These are phyloP conservation scores for Barbus barbus DNA, from an alignment of 2,113 vertebrate species.

Conservation along the genomic window DNA sequence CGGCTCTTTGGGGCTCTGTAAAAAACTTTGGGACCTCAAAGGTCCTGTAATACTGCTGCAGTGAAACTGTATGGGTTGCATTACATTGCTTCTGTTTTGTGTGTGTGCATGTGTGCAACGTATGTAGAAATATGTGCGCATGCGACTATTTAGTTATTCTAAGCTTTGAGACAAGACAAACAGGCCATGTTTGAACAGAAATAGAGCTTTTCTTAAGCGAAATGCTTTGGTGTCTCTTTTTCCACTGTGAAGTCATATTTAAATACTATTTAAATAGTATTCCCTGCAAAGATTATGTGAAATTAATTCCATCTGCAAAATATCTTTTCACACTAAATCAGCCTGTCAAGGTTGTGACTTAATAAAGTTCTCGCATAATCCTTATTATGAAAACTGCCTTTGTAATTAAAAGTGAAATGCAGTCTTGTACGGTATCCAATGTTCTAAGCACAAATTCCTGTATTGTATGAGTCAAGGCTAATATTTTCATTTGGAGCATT, in stretches of 20 bases:
- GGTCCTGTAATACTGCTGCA: conserved; percentile 1
- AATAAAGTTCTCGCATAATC: conserved; percentile 46
- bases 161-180: conserved; percentile 62
- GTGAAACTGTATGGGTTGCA: neutral
- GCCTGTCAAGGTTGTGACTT: conserved; percentile 53
- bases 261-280: no score
- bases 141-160: neutral
- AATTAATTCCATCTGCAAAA: conserved; percentile 64
- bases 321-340: conserved; percentile 52
- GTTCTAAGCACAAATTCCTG: conserved; percentile 16
- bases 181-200: conserved; percentile 59
- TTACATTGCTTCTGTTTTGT: neutral
- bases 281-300: conserved; percentile 54
- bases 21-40: conserved; percentile 22
- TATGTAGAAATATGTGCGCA: neutral
- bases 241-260: conserved; percentile 51
- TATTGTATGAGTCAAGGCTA: conserved; percentile 20
- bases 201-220: conserved; percentile 57
- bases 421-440: conserved; percentile 20
- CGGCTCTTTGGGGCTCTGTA: conserved; percentile 43
- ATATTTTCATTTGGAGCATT: conserved; percentile 55
- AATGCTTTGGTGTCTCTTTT: conserved; percentile 58
- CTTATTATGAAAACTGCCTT: conserved; percentile 46
- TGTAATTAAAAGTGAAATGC: conserved; percentile 37
- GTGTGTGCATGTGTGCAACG: conserved; percentile 16